A percentile compares a stretch with the other conserved stretches of the same genome.
Conservation (phyloP, 2,797 vertebrate species). For the Lophius americanus region DNA sequence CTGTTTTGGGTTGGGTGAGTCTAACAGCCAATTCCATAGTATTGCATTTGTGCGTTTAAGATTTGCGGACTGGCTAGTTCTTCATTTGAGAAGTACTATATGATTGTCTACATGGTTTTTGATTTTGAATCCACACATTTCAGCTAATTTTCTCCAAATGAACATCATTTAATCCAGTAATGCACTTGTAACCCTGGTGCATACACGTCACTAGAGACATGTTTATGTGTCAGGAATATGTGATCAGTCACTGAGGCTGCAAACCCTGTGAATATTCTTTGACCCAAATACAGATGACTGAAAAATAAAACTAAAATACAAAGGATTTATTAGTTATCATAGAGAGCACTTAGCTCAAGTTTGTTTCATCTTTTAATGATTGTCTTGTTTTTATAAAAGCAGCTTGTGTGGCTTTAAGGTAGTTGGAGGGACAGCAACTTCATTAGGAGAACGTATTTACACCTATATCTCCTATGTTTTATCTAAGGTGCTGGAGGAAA, state of each 20-base stretch:
- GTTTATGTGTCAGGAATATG: not conserved
- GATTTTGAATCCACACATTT: not conserved
- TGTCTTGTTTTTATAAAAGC: not conserved
- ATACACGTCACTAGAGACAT: not conserved
- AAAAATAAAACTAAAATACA: too few species aligned
- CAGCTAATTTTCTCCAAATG: not conserved
- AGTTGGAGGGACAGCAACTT: slow-evolving; percentile 1
- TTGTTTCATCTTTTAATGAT: not conserved
- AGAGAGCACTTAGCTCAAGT: not conserved
- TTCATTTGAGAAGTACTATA: not conserved
- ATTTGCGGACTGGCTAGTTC: not conserved
- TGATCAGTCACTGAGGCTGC: not conserved
- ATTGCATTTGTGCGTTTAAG: not conserved
- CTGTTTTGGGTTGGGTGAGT: not conserved
- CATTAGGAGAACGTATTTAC: not conserved
- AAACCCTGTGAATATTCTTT: not conserved
- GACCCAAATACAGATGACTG: too few species aligned
- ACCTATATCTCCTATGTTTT: not conserved
- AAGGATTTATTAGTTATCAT: not conserved
- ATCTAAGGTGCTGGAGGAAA: slow-evolving; percentile 9
- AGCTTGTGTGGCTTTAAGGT: not conserved
- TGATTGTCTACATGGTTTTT: not conserved
- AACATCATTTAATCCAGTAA: not conserved
- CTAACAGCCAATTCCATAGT: not conserved
- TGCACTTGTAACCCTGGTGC: not conserved